These are phyloP conservation scores for Cettia cetti DNA, from an alignment of 2,113 vertebrate species.

Conservation along the genomic window DNA sequence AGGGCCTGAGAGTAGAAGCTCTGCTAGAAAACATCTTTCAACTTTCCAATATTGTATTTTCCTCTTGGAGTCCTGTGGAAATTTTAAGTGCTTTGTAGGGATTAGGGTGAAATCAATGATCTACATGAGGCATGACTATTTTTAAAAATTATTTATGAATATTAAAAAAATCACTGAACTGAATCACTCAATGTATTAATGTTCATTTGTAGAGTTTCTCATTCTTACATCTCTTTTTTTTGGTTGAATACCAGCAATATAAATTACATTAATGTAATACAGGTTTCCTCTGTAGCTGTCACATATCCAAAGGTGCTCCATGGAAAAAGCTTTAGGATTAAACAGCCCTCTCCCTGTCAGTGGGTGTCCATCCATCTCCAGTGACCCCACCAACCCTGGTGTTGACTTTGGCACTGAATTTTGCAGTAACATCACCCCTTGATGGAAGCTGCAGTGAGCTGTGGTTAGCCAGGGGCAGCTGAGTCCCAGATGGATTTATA, in stretches of 20 bases:
- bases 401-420: background rate
- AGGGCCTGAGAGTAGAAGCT: background rate
- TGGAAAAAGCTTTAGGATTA: background rate
- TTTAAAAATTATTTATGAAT: background rate
- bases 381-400: background rate
- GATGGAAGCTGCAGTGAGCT: background rate
- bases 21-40: background rate
- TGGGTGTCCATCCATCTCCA: background rate
- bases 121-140: background rate
- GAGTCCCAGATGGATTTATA: background rate
- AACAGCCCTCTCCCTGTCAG: background rate
- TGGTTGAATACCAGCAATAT: background rate
- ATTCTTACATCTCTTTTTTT: background rate
- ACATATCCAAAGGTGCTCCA: background rate
- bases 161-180: background rate
- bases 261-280: background rate
- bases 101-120: background rate
- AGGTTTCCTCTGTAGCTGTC: background rate
- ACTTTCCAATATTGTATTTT: background rate
- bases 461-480: background rate
- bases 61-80: background rate
- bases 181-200: fast-evolving
- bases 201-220: background rate
- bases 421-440: background rate
- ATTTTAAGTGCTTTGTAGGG: background rate